A percentile compares a stretch with the other conserved stretches of the same genome.
phyloP scores from a whole-genome alignment of 2,888 invertebrate genomes.

The Sicus ferrugineus region DNA sequence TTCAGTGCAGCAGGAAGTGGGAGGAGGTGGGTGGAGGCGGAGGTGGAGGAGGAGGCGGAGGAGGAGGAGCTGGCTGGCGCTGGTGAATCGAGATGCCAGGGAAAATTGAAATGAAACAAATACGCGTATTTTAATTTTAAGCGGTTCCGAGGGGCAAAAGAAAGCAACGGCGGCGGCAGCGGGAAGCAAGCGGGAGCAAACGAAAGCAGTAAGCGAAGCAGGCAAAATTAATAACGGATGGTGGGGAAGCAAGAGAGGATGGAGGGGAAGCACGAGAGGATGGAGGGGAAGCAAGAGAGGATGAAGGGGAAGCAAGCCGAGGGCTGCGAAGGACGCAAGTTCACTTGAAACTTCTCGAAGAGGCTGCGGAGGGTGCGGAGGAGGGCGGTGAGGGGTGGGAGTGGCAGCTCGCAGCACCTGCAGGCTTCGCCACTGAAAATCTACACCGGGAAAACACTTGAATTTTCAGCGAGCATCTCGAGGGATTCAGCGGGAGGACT shows the following conservation, averaged over 20 bases:
- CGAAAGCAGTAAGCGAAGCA: background rate
- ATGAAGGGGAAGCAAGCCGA: too few species aligned
- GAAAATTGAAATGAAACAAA: constrained; percentile 27
- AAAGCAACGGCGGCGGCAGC: background rate
- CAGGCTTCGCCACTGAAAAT: too few species aligned
- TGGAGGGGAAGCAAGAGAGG: too few species aligned
- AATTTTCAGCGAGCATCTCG: too few species aligned
- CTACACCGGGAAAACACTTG: too few species aligned
- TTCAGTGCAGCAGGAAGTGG: background rate
- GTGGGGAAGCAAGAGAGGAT: background rate
- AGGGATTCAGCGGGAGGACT: too few species aligned
- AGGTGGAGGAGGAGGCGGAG: background rate
- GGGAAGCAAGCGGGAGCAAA: background rate
- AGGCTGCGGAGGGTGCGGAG: too few species aligned
- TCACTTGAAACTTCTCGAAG: too few species aligned
- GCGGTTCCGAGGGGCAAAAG: constrained; percentile 27
- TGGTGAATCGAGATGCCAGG: background rate
- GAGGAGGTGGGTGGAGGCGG: background rate
- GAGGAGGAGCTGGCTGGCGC: background rate
- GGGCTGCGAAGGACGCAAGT: too few species aligned
- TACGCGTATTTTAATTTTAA: constrained; percentile 33
- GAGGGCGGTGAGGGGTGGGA: too few species aligned
- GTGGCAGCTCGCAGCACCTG: background rate
- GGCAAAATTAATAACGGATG: background rate
- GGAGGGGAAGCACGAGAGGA: too few species aligned